A percentile compares a stretch with the other conserved stretches of the same genome.
phyloP scores from a whole-genome alignment of 1,140 invertebrate species.

The Macrotrachela quadricornifera region DNA sequence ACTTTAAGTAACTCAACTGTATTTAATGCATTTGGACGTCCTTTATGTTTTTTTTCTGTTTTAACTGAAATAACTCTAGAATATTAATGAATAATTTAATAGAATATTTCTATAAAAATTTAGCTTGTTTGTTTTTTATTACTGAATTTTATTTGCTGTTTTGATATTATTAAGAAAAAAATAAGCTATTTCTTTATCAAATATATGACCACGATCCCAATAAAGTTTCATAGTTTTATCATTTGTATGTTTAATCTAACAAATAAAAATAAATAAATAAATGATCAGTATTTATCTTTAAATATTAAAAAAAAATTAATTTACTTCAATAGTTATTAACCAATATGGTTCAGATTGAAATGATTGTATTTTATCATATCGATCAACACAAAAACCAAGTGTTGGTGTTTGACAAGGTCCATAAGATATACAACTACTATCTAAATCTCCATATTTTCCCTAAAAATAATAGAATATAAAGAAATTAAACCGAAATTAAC shows the following conservation, averaged over 20 bases:
- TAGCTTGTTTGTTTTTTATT: conserved; percentile 23
- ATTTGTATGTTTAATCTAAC: conserved; percentile 38
- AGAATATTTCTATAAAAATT: background rate
- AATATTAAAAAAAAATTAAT: background rate
- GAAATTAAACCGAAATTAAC: background rate
- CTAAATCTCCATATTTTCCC: conserved; percentile 86
- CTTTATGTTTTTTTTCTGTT: conserved; percentile 54
- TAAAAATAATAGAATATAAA: conserved; percentile 23
- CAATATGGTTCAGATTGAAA: conserved; percentile 95
- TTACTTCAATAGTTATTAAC: conserved; percentile 49
- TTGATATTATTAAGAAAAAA: conserved; percentile 68
- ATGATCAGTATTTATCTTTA: background rate
- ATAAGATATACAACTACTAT: conserved; percentile 87
- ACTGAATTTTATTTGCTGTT: conserved; percentile 55
- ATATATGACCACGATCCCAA: conserved; percentile 69
- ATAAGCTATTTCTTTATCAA: conserved; percentile 80
- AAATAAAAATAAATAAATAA: conserved; percentile 1
- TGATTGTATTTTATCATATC: conserved; percentile 90
- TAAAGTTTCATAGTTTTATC: conserved; percentile 42
- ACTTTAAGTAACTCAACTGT: conserved; percentile 88
- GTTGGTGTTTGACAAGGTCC: conserved; percentile 99
- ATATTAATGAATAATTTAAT: background rate
- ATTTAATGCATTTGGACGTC: conserved; percentile 69
- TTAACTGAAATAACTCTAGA: background rate
- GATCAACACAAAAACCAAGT: conserved; percentile 88